These are phyloP conservation scores for Rhyacichthys aspro DNA, from an alignment of 2,797 vertebrate genomes.

Conservation along the genomic window DNA sequence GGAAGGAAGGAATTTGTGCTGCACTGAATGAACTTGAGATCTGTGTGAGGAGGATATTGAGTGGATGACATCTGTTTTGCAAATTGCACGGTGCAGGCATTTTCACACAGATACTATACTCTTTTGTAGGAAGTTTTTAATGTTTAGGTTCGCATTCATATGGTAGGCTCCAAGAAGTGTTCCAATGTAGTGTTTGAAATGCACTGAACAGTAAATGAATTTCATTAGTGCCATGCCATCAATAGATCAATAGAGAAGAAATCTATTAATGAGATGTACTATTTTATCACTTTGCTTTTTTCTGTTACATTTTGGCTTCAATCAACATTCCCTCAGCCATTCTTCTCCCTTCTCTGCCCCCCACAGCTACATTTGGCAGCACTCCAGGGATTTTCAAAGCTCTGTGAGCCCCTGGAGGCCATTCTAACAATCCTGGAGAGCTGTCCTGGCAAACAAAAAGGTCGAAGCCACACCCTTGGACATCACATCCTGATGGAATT, in stretches of 20 bases:
- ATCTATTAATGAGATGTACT: neutral
- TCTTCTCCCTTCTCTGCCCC: conserved; percentile 2
- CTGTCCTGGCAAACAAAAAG: conserved; percentile 71
- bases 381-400: conserved; percentile 71
- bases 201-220: too few species aligned
- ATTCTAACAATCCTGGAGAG: conserved; percentile 75
- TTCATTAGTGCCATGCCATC: too few species aligned
- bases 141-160: conserved; percentile 41
- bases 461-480: conserved; percentile 63
- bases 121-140: conserved; percentile 49
- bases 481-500: conserved; percentile 76
- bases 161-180: conserved; percentile 29
- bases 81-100: conserved; percentile 54
- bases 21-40: conserved; percentile 79
- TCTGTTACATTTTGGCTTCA: conserved; percentile 8
- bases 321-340: conserved; percentile 1
- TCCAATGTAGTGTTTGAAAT: conserved; percentile 4
- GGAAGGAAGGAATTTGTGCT: conserved; percentile 77
- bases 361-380: conserved; percentile 67
- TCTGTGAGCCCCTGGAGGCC: conserved; percentile 70
- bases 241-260: too few species aligned
- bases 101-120: conserved; percentile 73
- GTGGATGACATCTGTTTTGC: conserved; percentile 76
- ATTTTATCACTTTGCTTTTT: conserved; percentile 8
- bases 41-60: conserved; percentile 71